phyloP scores from a whole-genome alignment of 2,797 vertebrate species.

The Oreochromis mossambicus region DNA sequence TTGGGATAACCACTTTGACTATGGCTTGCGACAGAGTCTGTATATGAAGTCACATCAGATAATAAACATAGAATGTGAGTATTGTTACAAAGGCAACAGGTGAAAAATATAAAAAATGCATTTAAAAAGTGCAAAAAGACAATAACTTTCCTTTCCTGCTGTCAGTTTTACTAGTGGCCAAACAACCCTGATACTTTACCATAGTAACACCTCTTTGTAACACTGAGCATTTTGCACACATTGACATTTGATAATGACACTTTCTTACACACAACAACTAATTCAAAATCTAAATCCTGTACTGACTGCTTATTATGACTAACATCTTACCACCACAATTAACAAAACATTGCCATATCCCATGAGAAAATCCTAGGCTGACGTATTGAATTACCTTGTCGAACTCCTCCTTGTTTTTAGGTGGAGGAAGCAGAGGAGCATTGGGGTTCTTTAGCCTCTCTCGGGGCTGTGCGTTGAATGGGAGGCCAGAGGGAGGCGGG shows the following conservation, averaged over 20 bases:
- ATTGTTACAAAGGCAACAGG: slow-evolving; percentile 99
- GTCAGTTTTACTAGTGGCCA: slow-evolving; percentile 83
- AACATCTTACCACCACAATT: slow-evolving; percentile 54
- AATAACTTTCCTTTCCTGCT: slow-evolving; percentile 83
- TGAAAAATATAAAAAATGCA: slow-evolving; percentile 98
- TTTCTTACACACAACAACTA: slow-evolving; percentile 37
- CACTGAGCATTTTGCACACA: slow-evolving; percentile 32
- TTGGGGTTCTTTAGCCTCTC: slow-evolving; percentile 97
- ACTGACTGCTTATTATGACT: slow-evolving; percentile 37
- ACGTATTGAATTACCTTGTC: slow-evolving; percentile 93
- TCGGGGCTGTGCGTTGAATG: slow-evolving; percentile 97
- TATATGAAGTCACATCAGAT: slow-evolving; percentile 99
- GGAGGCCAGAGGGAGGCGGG: slow-evolving; percentile 95
- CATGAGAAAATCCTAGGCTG: slow-evolving; percentile 43
- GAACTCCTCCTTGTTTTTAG: slow-evolving; percentile 99
- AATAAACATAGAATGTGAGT: slow-evolving; percentile 99
- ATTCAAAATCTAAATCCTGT: slow-evolving; percentile 24
- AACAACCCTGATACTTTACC: slow-evolving; percentile 46
- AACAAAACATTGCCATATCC: slow-evolving; percentile 52
- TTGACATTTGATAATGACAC: slow-evolving; percentile 47
- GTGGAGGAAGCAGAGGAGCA: slow-evolving; percentile 90
- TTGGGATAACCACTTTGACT: slow-evolving; percentile 99
- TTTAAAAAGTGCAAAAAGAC: slow-evolving; percentile 90
- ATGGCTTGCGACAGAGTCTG: slow-evolving; percentile 99
- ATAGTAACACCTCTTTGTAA: slow-evolving; percentile 34